Evolutionary conservation across 2,113 vertebrate species (phyloP), one percentile per base, ranked within the genome.

Genomic region (Mormyrus iriodes): DNA sequence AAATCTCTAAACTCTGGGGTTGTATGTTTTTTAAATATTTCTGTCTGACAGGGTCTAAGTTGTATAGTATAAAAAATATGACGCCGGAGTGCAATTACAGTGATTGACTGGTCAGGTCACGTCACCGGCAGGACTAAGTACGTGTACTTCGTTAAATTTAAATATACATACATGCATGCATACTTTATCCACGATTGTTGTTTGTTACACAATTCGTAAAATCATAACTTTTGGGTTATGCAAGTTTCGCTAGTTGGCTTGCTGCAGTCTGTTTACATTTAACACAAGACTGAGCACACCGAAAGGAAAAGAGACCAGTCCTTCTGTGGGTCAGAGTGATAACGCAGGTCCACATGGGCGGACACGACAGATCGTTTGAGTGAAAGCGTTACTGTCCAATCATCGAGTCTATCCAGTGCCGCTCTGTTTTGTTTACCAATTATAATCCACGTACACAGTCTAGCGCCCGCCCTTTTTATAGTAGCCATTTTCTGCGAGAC

Each of bases 401-500:
- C 93, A 93, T 0, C 39, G 17, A 88, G 31, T 13, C 85, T 4
- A 19, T 88, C 44, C 48, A 44, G 21, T 27, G 0, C 13, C 6
- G 3, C 76, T 19, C 12, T 9, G 88, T 44, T 82, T n/a, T 17
- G 42, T 17, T 0, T 19, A 90, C 94, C 93, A 95, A 93, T 94
- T 91, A 91, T 3, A 89, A 4, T 0, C 69, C 42, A 27, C 51
- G 9, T 42, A 9, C 24, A 48, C 4, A 87, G 53, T 61, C 82
- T 3, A 85, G 92, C 92, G 13, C 94, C 94, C 88, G 53, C n/a
- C 88, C 12, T 44, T 79, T 83, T 88, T 44, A 15, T 91, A 94
- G 95, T 93, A 93, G 95, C 95, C 95, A 95, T 95, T 95, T 95
- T 95, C 83, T 83, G 39, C 39, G 53, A 44, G 79, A 21, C 73